These are phyloP conservation scores for Myripristis jacobus DNA, from an alignment of 2,797 vertebrate species.

Conservation along the genomic window DNA sequence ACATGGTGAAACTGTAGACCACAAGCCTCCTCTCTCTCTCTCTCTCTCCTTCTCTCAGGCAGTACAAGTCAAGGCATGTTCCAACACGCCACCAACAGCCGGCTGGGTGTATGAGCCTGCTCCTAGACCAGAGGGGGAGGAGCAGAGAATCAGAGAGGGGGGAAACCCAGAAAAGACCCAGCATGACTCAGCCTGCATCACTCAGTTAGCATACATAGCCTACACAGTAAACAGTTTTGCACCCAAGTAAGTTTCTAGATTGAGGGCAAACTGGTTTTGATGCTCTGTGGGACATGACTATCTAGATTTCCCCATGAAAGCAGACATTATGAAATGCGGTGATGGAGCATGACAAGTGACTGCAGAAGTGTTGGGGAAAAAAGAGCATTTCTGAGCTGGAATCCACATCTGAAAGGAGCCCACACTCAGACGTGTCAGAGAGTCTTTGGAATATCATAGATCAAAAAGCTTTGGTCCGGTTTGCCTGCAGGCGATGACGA, in stretches of 20 bases:
- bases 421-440: conserved; percentile 16
- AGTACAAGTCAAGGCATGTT: conserved; percentile 88
- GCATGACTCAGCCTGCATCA: conserved; percentile 78
- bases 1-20: conserved; percentile 70
- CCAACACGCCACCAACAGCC: conserved; percentile 78
- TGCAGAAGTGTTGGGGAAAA: conserved; percentile 21
- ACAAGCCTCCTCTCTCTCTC: conserved; percentile 48
- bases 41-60: conserved; percentile 58
- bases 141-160: conserved; percentile 76
- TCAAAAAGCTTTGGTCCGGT: conserved; percentile 15
- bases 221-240: conserved; percentile 36
- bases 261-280: conserved; percentile 7
- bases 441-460: conserved; percentile 14
- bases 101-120: conserved; percentile 67
- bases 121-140: conserved; percentile 76
- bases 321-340: conserved; percentile 5
- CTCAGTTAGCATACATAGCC: conserved; percentile 54
- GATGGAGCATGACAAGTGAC: background rate
- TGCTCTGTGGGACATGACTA: background rate
- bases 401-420: background rate
- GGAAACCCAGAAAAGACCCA: conserved; percentile 74
- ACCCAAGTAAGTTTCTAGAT: conserved; percentile 31
- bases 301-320: conserved; percentile 11
- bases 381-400: conserved; percentile 18
- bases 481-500: conserved; percentile 16